Percentiles rank a stretch among this genome's conserved stretches.
phyloP scores from a whole-genome alignment of 2,113 vertebrate species.

The Halichoerus grypus region DNA sequence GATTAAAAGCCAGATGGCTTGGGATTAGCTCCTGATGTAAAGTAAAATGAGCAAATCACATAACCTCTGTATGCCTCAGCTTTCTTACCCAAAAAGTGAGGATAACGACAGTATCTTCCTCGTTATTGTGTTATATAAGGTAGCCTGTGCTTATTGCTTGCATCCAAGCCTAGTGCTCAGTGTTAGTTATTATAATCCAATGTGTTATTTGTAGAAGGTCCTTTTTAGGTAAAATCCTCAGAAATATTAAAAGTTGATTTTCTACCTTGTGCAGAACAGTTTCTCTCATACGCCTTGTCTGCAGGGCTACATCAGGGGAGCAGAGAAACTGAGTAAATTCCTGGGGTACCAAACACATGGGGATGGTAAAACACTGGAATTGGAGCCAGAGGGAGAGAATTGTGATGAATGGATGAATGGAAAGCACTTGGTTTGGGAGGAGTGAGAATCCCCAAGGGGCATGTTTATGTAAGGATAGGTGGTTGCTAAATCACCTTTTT shows the following conservation, averaged over 20 bases:
- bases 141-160: neutral
- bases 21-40: neutral
- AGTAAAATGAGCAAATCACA: neutral
- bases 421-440: neutral
- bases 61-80: neutral
- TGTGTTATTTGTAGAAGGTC: neutral
- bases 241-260: neutral
- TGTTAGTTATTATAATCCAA: neutral
- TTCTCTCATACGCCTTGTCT: neutral
- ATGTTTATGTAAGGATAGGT: neutral
- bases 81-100: neutral
- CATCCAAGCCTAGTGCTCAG: neutral
- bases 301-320: neutral
- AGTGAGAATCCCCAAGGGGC: neutral
- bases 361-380: neutral
- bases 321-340: neutral
- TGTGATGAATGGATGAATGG: neutral
- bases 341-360: neutral
- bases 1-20: neutral
- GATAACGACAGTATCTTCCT: neutral
- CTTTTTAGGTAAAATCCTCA: neutral
- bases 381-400: neutral
- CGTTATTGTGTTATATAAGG: neutral
- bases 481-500: neutral
- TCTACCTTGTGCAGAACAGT: neutral